A percentile compares a stretch with the other conserved stretches of the same genome.
Evolutionary conservation across 2,797 vertebrate genomes (phyloP).

Genomic region (Tokudaia muenninki): DNA sequence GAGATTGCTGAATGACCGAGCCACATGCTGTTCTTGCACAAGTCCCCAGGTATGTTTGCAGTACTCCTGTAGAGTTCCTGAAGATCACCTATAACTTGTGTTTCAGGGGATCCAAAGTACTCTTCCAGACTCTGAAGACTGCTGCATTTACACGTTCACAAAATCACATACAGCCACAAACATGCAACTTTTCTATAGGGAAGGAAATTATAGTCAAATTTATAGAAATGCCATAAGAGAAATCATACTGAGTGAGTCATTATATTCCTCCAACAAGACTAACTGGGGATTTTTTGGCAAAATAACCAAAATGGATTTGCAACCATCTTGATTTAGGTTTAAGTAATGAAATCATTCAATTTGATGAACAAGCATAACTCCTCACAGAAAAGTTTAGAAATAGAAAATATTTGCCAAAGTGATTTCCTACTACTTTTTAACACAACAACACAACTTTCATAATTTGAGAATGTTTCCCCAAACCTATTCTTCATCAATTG

Average conservation of each 20-base stretch:
- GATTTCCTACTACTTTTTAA: conserved; percentile 4
- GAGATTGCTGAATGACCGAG: too few relatives aligned
- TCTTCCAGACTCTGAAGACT: neutral
- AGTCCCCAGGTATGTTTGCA: neutral
- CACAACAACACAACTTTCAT: neutral
- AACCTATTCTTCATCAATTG: neutral
- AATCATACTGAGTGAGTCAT: neutral
- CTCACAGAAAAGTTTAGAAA: neutral
- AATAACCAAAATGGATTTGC: neutral
- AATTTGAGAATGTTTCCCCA: conserved; percentile 12
- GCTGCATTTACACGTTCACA: neutral
- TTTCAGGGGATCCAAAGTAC: neutral
- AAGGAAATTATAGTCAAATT: too few relatives aligned
- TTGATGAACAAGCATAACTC: neutral
- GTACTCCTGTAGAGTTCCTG: too few relatives aligned
- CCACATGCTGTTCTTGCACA: neutral
- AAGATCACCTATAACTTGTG: neutral
- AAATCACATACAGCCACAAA: neutral
- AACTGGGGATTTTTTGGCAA: neutral
- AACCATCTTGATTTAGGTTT: neutral
- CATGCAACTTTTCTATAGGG: neutral
- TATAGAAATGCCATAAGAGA: neutral
- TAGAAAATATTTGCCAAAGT: neutral
- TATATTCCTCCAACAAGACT: neutral
- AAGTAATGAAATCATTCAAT: conserved; percentile 14